Conservation (phyloP, 1,140 invertebrate genomes). For the honey bee (Apis mellifera) region DNA sequence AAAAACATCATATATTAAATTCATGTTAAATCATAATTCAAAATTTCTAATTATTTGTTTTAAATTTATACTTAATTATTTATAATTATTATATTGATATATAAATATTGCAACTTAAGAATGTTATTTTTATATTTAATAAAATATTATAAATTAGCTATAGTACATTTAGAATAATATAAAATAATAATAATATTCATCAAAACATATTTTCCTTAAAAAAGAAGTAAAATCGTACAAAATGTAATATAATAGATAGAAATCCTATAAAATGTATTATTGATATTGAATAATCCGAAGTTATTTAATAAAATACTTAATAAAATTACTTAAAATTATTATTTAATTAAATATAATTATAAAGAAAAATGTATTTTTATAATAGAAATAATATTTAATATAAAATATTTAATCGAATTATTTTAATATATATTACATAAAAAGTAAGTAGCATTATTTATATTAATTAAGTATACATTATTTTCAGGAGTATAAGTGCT, state of each 20-base stretch:
- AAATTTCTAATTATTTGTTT: neutral
- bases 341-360: neutral
- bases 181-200: neutral
- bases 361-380: neutral
- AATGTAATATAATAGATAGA: neutral
- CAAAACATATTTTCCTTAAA: too few relatives aligned
- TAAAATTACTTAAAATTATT: neutral
- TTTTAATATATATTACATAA: constrained; percentile 73
- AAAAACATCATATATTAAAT: neutral
- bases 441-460: neutral
- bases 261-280: neutral
- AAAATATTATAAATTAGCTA: neutral
- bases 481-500: constrained; percentile 79
- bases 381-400: neutral
- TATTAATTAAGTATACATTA: constrained; percentile 83
- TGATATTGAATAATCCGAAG: neutral
- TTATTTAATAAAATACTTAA: too few relatives aligned
- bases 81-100: neutral
- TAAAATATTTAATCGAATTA: constrained; percentile 60
- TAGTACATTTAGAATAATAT: neutral
- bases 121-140: neutral
- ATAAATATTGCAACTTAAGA: neutral
- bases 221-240: neutral
- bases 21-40: neutral
- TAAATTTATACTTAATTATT: neutral